phyloP scores from a whole-genome alignment of 1,140 invertebrate species.

The Drosophila oshimai region DNA sequence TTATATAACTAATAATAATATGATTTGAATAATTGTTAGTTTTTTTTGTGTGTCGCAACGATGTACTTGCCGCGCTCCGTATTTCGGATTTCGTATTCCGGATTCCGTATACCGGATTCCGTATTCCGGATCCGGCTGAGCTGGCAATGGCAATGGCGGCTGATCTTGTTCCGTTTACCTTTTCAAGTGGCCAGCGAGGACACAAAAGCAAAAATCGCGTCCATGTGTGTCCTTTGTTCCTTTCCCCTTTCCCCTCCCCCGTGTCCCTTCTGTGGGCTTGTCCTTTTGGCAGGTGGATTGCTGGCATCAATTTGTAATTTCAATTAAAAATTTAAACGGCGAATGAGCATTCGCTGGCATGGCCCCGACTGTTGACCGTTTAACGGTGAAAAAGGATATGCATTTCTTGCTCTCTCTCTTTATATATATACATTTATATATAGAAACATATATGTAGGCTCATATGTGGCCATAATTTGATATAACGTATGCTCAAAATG shows the following conservation, averaged over 20 bases:
- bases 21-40: too few relatives aligned
- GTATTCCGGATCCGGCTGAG: constrained; percentile 24
- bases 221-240: constrained; percentile 12
- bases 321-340: constrained; percentile 74
- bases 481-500: constrained; percentile 63
- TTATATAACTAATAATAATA: too few relatives aligned
- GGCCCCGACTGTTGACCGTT: constrained; percentile 22
- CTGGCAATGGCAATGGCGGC: constrained; percentile 39
- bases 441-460: background rate
- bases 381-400: constrained; percentile 46
- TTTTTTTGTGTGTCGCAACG: background rate
- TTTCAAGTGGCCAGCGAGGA: constrained; percentile 22
- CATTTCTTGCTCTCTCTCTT: constrained; percentile 4
- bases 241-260: too few relatives aligned
- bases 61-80: background rate
- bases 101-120: background rate
- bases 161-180: constrained; percentile 55
- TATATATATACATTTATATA: background rate
- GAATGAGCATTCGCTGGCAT: constrained; percentile 25
- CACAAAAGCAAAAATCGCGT: background rate
- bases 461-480: constrained; percentile 46
- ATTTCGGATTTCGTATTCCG: background rate
- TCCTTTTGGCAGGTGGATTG: constrained; percentile 18
- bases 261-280: background rate
- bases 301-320: constrained; percentile 73